Conservation (phyloP, 2,797 vertebrate species). For the Gephyroberyx darwinii region DNA sequence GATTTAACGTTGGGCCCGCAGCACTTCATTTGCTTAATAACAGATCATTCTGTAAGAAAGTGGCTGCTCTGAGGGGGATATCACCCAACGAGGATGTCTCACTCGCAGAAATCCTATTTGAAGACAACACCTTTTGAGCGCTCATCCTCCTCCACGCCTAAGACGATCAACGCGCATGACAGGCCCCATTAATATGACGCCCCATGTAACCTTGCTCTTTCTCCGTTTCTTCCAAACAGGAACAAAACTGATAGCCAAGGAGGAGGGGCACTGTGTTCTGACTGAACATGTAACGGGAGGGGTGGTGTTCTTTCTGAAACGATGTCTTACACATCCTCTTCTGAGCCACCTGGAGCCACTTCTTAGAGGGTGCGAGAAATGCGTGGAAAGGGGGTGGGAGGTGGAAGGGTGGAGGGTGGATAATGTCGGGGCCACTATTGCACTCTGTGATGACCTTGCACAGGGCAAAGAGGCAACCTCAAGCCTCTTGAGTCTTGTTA, state of each 20-base stretch:
- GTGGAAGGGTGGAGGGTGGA: slow-evolving; percentile 15
- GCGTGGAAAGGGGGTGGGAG: slow-evolving; percentile 7
- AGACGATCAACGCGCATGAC: slow-evolving; percentile 78
- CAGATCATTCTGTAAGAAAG: slow-evolving; percentile 81
- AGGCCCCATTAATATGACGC: slow-evolving; percentile 76
- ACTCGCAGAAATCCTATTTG: slow-evolving; percentile 81
- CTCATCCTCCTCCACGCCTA: slow-evolving; percentile 78
- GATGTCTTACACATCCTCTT: slow-evolving; percentile 50
- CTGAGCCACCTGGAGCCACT: slow-evolving; percentile 57
- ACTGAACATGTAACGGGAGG: slow-evolving; percentile 62
- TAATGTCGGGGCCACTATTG: slow-evolving; percentile 2
- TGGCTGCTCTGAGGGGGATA: slow-evolving; percentile 74
- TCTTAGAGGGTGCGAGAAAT: slow-evolving; percentile 40
- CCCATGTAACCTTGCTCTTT: slow-evolving; percentile 72
- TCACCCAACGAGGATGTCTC: slow-evolving; percentile 78
- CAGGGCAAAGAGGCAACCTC: slow-evolving; percentile 12
- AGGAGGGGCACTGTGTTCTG: slow-evolving; percentile 68
- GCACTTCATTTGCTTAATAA: slow-evolving; percentile 86
- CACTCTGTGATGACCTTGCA: slow-evolving; percentile 27
- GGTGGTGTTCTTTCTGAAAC: slow-evolving; percentile 61
- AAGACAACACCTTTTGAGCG: slow-evolving; percentile 80
- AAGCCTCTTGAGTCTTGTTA: slow-evolving; percentile 31
- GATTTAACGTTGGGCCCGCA: slow-evolving; percentile 81
- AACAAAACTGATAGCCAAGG: slow-evolving; percentile 72
- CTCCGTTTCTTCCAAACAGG: slow-evolving; percentile 63